Evolutionary conservation across 2,113 vertebrate species (phyloP), one percentile per base, ranked within the genome.

Genomic region (Peromyscus maniculatus): DNA sequence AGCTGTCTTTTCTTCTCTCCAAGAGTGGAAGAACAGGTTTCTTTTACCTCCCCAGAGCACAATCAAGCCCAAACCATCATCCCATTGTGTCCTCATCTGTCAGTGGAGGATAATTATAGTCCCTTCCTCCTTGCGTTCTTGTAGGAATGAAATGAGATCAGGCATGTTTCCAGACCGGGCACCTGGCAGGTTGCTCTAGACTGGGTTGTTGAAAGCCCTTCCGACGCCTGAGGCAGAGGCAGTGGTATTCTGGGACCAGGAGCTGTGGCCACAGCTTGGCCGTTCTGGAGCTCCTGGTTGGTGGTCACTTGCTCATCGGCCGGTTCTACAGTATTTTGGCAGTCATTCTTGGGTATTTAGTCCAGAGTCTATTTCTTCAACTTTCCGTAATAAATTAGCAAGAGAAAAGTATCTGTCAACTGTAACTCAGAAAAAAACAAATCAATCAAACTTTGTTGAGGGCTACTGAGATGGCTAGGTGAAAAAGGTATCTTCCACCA

Each of bases 331-430:
- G 80, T 28, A 75, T 31, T 96, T 94, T 90, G 52, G 69, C 87
- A 94, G 36, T 78, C 87, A 77, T 69, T 94, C 46, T 71, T 67
- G 11, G 59, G 7, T 86, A 28, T 93, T 82, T 89, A 91, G 55
- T 8, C 43, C 84, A 62, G 59, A 87, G 55, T 82, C 21, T 72
- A 7, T 87, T 95, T 94, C 82, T 94, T 91, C 59, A 92, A 52
- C n/a, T 89, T 89, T 77, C 71, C 26, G 71, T 46, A n/a, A 59
- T 43, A 69, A 88, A 57, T 94, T 69, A 84, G 43, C 39, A 46
- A 91, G 69, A 86, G 43, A 72, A 43, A 80, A 95, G 39, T 11
- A 79, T 46, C 39, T 74, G 26, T 46, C 66, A 33, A 90, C 21
- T 75, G 46, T 49, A 75, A 89, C 75, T 86, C 69, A 89, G 52